Base-by-base conservation (phyloP, 2,797 vertebrate genomes). In the Sitta carolinensis region DNA sequence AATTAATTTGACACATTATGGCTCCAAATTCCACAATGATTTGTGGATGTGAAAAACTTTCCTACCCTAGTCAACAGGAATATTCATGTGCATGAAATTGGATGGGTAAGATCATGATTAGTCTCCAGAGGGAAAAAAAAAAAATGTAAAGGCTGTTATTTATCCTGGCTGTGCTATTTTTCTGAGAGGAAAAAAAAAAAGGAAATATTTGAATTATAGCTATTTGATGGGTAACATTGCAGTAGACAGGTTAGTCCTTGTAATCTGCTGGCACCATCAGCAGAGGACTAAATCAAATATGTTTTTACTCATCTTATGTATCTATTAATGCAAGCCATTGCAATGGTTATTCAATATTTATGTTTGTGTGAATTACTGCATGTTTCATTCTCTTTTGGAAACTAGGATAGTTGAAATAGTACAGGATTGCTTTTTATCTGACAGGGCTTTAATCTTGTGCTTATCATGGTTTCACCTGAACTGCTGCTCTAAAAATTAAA, bases 331-430 rank as follows among this genome's bases (percentile, higher is more conserved):
- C 95, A 89, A 95, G 69, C 82, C 76, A 48, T 32, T 85, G 76
- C 88, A 87, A 87, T 30, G 20, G n/a, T 95, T 79, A 89, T 96
- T 96, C 74, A 95, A 94, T 96, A 95, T 94, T 95, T 84, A 94
- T 95, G 59, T 18, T 73, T 95, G 58, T 9, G 10, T 84, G 94
- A 94, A 92, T 90, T 95, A 89, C 27, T 69, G 68, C 74, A 73
- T 90, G 81, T 94, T 95, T 92, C 45, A 92, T 85, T 95, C 68
- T 92, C 61, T 85, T 96, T 64, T 82, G 52, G 91, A 95, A 94
- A 89, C 36, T 23, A 63, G 84, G 83, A 72, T 50, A 67, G 92
- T 21, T 96, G 88, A 97, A 97, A 92, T 89, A 92, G 75, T 64
- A 36, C 36, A 91, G 38, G 25, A 34, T 58, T 86, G 52, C 58